Conservation (phyloP, 2,888 invertebrate species). For the Blera fallax region DNA sequence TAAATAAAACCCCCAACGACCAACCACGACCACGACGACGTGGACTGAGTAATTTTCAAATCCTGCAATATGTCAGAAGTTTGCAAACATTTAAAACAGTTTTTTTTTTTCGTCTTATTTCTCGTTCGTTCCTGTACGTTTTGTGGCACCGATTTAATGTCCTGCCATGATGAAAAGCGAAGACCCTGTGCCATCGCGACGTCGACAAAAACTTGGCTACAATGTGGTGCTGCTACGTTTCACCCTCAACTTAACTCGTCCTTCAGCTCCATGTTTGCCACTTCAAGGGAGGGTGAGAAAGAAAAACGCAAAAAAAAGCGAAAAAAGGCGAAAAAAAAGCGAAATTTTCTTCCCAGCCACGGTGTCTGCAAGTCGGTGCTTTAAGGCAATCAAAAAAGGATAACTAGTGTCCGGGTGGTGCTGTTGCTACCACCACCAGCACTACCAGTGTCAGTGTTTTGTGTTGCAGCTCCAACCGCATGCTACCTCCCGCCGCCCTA, state of each 20-base stretch:
- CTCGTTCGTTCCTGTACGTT: conserved; percentile 13
- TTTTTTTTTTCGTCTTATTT: background rate
- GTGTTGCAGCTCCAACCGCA: conserved; percentile 43
- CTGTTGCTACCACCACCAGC: background rate
- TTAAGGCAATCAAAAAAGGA: conserved; percentile 62
- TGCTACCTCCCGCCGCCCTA: background rate
- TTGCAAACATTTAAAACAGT: conserved; percentile 63
- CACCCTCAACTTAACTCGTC: conserved; percentile 6
- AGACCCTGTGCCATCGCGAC: conserved; percentile 38
- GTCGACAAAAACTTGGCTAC: conserved; percentile 60
- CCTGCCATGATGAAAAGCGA: conserved; percentile 34
- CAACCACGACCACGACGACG: conserved; percentile 7
- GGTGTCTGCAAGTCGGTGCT: conserved; percentile 61
- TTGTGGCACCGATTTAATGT: conserved; percentile 36
- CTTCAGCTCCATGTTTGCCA: conserved; percentile 22
- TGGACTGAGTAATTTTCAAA: conserved; percentile 65
- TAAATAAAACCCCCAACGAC: conserved; percentile 62
- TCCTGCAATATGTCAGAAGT: conserved; percentile 73
- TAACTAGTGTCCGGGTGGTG: conserved; percentile 49
- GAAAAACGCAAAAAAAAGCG: too few relatives aligned
- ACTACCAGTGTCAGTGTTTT: conserved; percentile 32
- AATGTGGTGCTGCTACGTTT: conserved; percentile 60
- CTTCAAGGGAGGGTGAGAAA: conserved; percentile 2
- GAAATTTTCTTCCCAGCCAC: conserved; percentile 38
- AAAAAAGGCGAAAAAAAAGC: background rate